Conservation (phyloP, 2,113 vertebrate genomes). For the Mustela nigripes region DNA sequence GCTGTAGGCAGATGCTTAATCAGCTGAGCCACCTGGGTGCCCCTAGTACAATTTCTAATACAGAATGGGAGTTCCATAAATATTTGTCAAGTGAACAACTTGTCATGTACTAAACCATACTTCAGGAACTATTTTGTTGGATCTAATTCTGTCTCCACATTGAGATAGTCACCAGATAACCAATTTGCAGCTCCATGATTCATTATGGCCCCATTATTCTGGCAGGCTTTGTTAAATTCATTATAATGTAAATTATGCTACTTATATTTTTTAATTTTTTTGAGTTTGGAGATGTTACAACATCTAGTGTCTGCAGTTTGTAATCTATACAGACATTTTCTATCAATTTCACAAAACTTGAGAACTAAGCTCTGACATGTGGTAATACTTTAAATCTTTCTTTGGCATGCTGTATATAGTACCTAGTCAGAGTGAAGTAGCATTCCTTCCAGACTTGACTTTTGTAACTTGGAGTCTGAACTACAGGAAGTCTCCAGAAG, state of each 20-base stretch:
- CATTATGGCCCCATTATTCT: neutral
- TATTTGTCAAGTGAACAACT: constrained; percentile 8
- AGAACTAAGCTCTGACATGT: neutral
- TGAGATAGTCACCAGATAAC: neutral
- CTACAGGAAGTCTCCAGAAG: neutral
- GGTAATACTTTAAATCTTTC: constrained; percentile 47
- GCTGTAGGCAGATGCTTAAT: neutral
- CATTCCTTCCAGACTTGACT: neutral
- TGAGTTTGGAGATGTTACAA: neutral
- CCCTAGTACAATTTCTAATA: neutral
- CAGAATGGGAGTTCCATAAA: neutral
- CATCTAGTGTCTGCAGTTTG: neutral
- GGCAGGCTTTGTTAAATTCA: neutral
- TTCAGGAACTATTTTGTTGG: constrained; percentile 5
- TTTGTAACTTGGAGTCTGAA: neutral
- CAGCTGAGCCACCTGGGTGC: neutral
- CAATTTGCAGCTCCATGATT: neutral
- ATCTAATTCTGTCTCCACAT: neutral
- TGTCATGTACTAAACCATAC: neutral
- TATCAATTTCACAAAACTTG: neutral
- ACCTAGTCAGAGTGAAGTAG: neutral
- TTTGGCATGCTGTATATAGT: neutral
- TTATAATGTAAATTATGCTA: neutral
- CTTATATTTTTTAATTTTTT: neutral
- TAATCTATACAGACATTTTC: neutral